Base-by-base conservation (phyloP, 2,113 vertebrate genomes). In the Albula glossodonta region DNA sequence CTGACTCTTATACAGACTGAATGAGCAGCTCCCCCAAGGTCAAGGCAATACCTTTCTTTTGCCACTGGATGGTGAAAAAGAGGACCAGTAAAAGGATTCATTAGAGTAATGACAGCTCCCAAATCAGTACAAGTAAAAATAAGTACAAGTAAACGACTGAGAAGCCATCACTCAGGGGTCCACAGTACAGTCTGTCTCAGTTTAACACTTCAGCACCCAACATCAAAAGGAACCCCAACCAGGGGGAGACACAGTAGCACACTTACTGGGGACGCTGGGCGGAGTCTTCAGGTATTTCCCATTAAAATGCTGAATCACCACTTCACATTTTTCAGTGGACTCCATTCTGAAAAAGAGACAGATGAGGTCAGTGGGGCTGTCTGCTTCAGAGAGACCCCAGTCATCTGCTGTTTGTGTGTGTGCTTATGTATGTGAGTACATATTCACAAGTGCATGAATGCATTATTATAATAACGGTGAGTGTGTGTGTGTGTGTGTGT, bases 211-310 rank as follows among this genome's bases (percentile, higher is more conserved):
- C 66, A 8, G 22, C 19, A 9, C 22, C 7, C n/a, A 74, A n/a
- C 10, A 10, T 31, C 70, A 31, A 74, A 74, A 74, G 22, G 9
- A 51, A 19, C 9, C 49, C 6, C n/a, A 80, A n/a, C 22, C 50
- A 19, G 49, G 15, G 19, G 15, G 17, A 22, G 3, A 63, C 51
- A 50, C 5, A 4, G 19, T 1, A 9, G 19, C 0, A 66, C 7
- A n/a, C 92, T 66, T 93, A 97, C 97, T 97, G 95, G 97, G 95
- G 88, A 97, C 96, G 91, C 97, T 97, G 85, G 97, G 97, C 85
- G 97, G 97, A n/a, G 95, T 97, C 95, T 97, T 98, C 90, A 98
- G 94, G 89, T 96, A 98, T 93, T 98, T 98, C 74, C 97, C 97
- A 31, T 98, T 98, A 93, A 98, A 98, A 93, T 97, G 97, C 91